phyloP scores from a whole-genome alignment of 2,797 vertebrate genomes.

The Hypotaenidia philippensis region DNA sequence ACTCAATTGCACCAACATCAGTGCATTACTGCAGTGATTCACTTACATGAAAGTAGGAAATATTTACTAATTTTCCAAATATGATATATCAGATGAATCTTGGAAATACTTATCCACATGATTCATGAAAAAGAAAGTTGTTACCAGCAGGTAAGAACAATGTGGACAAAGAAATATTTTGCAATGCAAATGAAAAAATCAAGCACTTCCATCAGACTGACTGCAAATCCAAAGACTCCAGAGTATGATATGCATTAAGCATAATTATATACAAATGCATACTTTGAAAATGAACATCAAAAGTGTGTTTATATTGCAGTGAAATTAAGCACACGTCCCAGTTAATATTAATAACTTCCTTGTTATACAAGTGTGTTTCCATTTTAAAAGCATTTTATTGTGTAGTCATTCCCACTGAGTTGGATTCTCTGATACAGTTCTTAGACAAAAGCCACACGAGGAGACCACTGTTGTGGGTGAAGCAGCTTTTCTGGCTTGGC shows the following conservation, averaged over 20 bases:
- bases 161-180: constrained; percentile 45
- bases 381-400: constrained; percentile 17
- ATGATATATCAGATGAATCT: not conserved
- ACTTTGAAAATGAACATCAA: constrained; percentile 68
- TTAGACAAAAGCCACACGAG: not conserved
- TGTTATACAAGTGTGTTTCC: not conserved
- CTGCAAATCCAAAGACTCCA: constrained; percentile 14
- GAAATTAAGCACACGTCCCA: constrained; percentile 60
- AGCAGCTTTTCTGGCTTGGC: not conserved
- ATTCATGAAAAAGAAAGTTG: constrained; percentile 11
- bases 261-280: constrained; percentile 60
- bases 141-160: constrained; percentile 44
- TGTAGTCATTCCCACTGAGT: not conserved
- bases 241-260: constrained; percentile 35
- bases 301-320: constrained; percentile 52
- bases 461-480: not conserved
- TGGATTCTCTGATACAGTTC: not conserved
- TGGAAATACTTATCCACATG: not conserved
- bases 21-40: not conserved
- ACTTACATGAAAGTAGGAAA: constrained; percentile 5
- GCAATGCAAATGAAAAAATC: constrained; percentile 35
- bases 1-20: constrained; percentile 26
- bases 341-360: constrained; percentile 60
- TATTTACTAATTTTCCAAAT: constrained; percentile 46
- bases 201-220: constrained; percentile 32